Evolutionary conservation across 2,888 invertebrate species (phyloP).

Genomic region (Chelonus formosanus): DNA sequence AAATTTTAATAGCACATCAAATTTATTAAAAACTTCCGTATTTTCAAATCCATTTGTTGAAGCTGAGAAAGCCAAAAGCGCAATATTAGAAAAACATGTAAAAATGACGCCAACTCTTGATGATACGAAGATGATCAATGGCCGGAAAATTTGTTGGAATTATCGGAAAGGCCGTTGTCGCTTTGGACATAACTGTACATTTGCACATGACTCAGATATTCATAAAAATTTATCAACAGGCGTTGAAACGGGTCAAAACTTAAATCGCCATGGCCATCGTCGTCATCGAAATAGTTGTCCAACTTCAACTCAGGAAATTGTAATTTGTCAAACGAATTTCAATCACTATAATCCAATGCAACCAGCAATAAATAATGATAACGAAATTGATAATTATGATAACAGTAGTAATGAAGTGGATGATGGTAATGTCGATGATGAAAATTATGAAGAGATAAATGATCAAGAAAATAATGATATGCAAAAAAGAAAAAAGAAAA

Average conservation of each 20-base stretch:
- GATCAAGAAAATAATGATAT: constrained; percentile 65
- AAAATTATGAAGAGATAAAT: constrained; percentile 62
- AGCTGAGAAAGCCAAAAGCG: constrained; percentile 86
- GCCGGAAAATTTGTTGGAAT: constrained; percentile 92
- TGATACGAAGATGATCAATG: constrained; percentile 82
- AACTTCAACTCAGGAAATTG: constrained; percentile 60
- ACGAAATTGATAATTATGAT: constrained; percentile 27
- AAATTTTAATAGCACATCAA: constrained; percentile 68
- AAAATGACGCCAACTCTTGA: constrained; percentile 82
- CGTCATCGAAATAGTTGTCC: no score
- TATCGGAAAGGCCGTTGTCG: constrained; percentile 89
- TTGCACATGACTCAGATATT: constrained; percentile 88
- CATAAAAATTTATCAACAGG: constrained; percentile 71
- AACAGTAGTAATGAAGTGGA: constrained; percentile 67
- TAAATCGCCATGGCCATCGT: no score
- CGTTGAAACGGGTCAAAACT: constrained; percentile 67
- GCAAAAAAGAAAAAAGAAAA: constrained; percentile 69
- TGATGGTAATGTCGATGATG: constrained; percentile 56
- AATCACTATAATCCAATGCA: constrained; percentile 45
- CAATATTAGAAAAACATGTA: constrained; percentile 88
- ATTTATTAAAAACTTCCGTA: constrained; percentile 74
- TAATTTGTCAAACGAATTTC: constrained; percentile 61
- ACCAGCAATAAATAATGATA: no score
- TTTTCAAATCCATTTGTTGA: constrained; percentile 88
- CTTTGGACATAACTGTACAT: constrained; percentile 91